Base-by-base conservation (phyloP, 2,113 vertebrate genomes). In the Lamprologus tigripictilis region DNA sequence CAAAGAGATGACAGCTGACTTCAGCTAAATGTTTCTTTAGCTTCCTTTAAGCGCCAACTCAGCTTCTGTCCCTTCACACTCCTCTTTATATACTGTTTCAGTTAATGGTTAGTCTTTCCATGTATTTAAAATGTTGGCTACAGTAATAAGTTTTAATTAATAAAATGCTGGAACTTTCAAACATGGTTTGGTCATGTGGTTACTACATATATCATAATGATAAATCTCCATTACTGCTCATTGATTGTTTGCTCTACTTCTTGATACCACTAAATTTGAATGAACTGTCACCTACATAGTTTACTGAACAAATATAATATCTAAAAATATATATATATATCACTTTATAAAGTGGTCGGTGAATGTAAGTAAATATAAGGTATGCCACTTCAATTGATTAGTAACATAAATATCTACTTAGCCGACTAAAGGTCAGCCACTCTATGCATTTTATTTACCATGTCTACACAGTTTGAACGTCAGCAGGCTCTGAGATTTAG, bases 141-240 rank as follows among this genome's bases (percentile, higher is more conserved):
- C 81, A 89, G 61, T 90, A 82, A 88, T 53, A 54, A 13, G 85
- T 93, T 95, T 93, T 92, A 92, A 95, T 82, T 89, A 92, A 93
- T 93, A 94, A 94, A 94, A 87, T 84, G 45, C 86, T 83, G 63
- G 23, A 92, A 85, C 66, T 90, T 91, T 86, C 26, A 13, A 83
- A 84, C 33, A 31, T 23, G 47, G 16, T 47, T 58, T 63, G 47
- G 26, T 31, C 17, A 21, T 58, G 35, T 81, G 40, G 73, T 78
- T 13, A 19, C 45, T 78, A 49, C 47, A 8, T 49, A 19, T 26
- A 28, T 51, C 45, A 45, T 45, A 26, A 42, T 0, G 0, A 42
- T 45, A 73, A 45, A 45, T 42, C n/a, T 71, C 66, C 66, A 37
- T 17, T 82, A 31, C 37, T 47, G 80, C 80, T 81, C 14, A 17